Evolutionary conservation across 2,113 vertebrate genomes (phyloP).

Genomic region (Ancistrus triradiatus): DNA sequence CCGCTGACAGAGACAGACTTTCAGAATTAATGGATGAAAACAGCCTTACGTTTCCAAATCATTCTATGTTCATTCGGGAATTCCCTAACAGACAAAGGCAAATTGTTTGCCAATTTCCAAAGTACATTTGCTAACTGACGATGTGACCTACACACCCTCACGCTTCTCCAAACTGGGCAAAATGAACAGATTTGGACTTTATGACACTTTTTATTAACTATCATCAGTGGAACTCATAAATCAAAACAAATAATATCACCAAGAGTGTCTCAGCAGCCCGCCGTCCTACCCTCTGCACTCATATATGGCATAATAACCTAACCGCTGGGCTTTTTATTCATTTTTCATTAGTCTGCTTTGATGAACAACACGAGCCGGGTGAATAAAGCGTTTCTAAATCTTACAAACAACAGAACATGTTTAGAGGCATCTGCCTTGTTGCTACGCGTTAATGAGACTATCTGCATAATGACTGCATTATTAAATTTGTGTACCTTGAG

Average conservation of each 20-base stretch:
- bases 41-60: too few relatives aligned
- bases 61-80: too few relatives aligned
- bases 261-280: neutral
- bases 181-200: too few relatives aligned
- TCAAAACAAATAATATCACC: constrained; percentile 18
- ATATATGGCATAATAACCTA: constrained; percentile 49
- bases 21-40: too few relatives aligned
- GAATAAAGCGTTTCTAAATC: constrained; percentile 64
- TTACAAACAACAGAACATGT: constrained; percentile 76
- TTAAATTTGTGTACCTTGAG: constrained; percentile 79
- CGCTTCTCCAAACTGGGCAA: too few relatives aligned
- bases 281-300: constrained; percentile 25
- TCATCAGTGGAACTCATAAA: constrained; percentile 15
- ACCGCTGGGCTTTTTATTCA: constrained; percentile 49
- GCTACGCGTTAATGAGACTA: constrained; percentile 77
- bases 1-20: too few relatives aligned
- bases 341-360: constrained; percentile 66
- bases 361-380: constrained; percentile 72
- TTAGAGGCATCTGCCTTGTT: constrained; percentile 72
- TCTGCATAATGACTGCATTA: constrained; percentile 90
- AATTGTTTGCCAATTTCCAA: too few relatives aligned
- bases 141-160: too few relatives aligned
- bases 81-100: too few relatives aligned
- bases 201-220: neutral
- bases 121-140: too few relatives aligned